These are phyloP conservation scores for Australoheros facetus DNA, from an alignment of 2,797 vertebrate species.

Conservation along the genomic window DNA sequence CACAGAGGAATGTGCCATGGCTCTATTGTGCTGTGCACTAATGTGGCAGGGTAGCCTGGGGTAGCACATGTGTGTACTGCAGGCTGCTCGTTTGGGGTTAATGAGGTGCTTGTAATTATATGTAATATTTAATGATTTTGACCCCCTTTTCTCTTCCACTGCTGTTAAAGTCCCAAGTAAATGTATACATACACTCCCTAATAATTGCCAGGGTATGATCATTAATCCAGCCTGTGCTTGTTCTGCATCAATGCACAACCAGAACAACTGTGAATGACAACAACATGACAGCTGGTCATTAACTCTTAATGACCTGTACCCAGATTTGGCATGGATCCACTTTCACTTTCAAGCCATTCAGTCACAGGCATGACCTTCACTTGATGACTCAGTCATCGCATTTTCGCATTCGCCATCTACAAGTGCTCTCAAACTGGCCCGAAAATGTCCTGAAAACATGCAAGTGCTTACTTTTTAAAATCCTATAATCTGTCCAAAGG, in stretches of 20 bases:
- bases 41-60: slow-evolving; percentile 35
- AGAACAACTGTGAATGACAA: slow-evolving; percentile 60
- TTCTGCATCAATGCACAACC: slow-evolving; percentile 52
- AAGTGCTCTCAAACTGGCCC: slow-evolving; percentile 9
- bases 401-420: neutral
- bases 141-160: neutral
- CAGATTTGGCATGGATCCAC: slow-evolving; percentile 28
- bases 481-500: neutral
- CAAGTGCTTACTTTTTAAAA: neutral
- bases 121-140: slow-evolving; percentile 60
- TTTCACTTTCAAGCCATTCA: slow-evolving; percentile 23
- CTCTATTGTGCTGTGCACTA: slow-evolving; percentile 28
- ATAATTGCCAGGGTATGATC: slow-evolving; percentile 45
- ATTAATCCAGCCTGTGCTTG: slow-evolving; percentile 66
- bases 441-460: neutral
- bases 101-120: slow-evolving; percentile 65
- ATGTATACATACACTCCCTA: slow-evolving; percentile 35
- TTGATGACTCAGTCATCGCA: slow-evolving; percentile 35
- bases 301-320: slow-evolving; percentile 61
- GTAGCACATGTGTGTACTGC: slow-evolving; percentile 18
- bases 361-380: slow-evolving; percentile 9
- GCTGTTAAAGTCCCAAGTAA: neutral
- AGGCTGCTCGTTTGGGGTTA: slow-evolving; percentile 45
- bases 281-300: slow-evolving; percentile 52
- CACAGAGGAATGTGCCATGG: slow-evolving; percentile 41